Evolutionary conservation across 2,888 invertebrate genomes (phyloP).

Genomic region (Agapetus fuscipes): DNA sequence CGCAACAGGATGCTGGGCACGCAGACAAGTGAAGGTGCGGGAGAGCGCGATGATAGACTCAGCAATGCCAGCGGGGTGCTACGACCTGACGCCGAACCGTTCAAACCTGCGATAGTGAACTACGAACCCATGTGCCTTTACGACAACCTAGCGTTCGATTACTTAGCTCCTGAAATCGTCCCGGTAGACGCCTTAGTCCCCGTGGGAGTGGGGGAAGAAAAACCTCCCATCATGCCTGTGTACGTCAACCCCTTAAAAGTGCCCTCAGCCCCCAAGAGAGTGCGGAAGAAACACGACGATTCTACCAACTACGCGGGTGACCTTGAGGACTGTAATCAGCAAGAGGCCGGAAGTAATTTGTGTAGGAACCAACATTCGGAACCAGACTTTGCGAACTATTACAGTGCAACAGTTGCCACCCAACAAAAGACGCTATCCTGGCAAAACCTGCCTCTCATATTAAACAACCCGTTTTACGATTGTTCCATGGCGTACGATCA

Average conservation of each 20-base stretch:
- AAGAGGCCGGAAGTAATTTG: constrained; percentile 22
- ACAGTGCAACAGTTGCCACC: too few species aligned
- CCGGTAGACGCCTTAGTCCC: not conserved
- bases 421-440: constrained; percentile 31
- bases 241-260: constrained; percentile 1
- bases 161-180: constrained; percentile 33
- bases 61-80: constrained; percentile 5
- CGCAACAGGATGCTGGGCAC: not conserved
- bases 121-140: not conserved
- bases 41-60: constrained; percentile 13
- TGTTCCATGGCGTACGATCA: constrained; percentile 35
- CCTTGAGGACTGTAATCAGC: not conserved
- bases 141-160: constrained; percentile 25
- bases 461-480: constrained; percentile 45
- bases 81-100: constrained; percentile 26
- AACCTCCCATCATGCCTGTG: not conserved
- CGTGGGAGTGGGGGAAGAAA: not conserved
- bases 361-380: constrained; percentile 33
- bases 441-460: constrained; percentile 35
- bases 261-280: constrained; percentile 7
- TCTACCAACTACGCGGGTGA: not conserved
- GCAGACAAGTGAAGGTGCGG: constrained; percentile 4
- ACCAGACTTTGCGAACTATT: constrained; percentile 41
- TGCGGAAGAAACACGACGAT: constrained; percentile 4
- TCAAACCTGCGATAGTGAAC: constrained; percentile 20